Conservation (phyloP, 2,113 vertebrate species). For the Oreochromis tanganicae region DNA sequence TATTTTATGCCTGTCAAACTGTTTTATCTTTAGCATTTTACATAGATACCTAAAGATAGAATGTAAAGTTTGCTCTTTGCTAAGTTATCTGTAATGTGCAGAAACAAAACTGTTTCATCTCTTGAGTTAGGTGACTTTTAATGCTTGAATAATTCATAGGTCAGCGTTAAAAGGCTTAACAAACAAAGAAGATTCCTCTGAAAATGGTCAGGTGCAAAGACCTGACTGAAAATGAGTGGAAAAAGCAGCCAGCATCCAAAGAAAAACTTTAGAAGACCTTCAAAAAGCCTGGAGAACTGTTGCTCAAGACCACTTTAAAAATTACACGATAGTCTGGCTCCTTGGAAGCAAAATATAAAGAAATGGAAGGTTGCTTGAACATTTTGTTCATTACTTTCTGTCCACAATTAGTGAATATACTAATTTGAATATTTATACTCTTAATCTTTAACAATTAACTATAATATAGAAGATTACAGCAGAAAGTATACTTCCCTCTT, state of each 20-base stretch:
- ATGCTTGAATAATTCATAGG: neutral
- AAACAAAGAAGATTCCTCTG: neutral
- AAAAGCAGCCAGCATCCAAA: neutral
- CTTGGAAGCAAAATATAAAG: neutral
- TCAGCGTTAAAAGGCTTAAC: neutral
- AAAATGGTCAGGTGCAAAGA: neutral
- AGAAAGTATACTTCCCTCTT: neutral
- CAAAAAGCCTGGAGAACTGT: neutral
- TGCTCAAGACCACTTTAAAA: neutral
- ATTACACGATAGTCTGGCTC: neutral
- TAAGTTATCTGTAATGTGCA: neutral
- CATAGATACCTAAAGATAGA: neutral
- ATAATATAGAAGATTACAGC: neutral
- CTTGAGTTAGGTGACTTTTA: neutral
- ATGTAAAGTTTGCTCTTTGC: neutral
- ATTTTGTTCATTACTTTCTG: neutral
- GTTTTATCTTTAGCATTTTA: neutral
- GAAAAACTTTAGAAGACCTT: neutral
- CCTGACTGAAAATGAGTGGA: neutral
- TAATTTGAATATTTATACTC: neutral
- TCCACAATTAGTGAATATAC: neutral
- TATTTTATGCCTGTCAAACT: neutral
- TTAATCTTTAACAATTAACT: neutral
- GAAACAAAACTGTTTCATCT: neutral
- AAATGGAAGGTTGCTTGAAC: rapidly evolving